These are phyloP conservation scores for Morbakka virulenta DNA, from an alignment of 30 jellyfish, hydroid and myxozoan species.

Conservation along the genomic window DNA sequence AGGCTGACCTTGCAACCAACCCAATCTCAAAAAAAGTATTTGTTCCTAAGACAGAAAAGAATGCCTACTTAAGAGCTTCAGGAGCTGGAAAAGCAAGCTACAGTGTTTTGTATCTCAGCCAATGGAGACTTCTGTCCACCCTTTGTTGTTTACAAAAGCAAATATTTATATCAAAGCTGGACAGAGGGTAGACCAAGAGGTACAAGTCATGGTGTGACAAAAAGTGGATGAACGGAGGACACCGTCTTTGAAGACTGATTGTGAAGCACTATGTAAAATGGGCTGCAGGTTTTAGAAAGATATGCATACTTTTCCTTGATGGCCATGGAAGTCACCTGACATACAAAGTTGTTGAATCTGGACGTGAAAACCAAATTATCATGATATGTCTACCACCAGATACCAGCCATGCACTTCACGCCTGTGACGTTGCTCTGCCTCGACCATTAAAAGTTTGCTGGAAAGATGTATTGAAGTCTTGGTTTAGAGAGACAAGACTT, in stretches of 20 bases:
- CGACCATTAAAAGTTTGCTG: slow-evolving; percentile 18
- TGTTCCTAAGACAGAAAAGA: slow-evolving; percentile 26
- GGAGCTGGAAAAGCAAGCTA: no score
- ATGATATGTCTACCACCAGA: slow-evolving; percentile 21
- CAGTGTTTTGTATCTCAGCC: no score
- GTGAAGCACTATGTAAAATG: neutral
- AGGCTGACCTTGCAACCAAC: no score
- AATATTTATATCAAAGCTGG: no score
- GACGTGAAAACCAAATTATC: neutral
- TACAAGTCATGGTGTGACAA: no score
- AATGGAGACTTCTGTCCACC: no score
- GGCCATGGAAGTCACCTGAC: slow-evolving; percentile 32
- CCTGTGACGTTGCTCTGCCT: slow-evolving; percentile 1
- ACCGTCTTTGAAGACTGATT: slow-evolving; percentile 30
- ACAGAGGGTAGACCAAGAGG: no score
- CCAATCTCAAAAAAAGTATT: slow-evolving; percentile 21
- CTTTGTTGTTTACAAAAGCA: no score
- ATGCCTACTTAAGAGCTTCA: slow-evolving; percentile 30
- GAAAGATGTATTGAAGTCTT: neutral
- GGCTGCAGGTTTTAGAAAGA: slow-evolving; percentile 14
- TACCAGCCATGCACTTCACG: slow-evolving; percentile 28
- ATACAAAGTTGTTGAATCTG: slow-evolving; percentile 20
- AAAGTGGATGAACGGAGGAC: slow-evolving; percentile 31
- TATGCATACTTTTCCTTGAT: slow-evolving; percentile 9
- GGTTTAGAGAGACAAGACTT: slow-evolving; percentile 10